Conservation (phyloP, 2,888 invertebrate species). For the Tuta absoluta region DNA sequence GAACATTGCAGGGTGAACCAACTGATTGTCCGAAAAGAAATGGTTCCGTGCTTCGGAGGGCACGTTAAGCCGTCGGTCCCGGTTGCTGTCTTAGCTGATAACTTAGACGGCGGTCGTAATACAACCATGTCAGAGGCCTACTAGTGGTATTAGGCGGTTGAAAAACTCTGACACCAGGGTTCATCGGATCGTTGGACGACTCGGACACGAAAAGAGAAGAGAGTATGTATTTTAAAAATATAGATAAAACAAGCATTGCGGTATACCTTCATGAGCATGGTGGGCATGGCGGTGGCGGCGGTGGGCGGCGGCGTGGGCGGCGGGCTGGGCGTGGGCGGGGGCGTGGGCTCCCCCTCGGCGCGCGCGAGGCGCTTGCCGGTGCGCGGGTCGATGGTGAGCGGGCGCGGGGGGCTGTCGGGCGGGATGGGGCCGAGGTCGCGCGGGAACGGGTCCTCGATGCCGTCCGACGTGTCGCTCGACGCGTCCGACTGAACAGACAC, state of each 20-base stretch:
- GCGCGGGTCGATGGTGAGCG: slow-evolving; percentile 84
- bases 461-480: slow-evolving; percentile 81
- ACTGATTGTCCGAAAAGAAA: too few relatives aligned
- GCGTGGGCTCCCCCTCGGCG: slow-evolving; percentile 83
- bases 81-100: too few relatives aligned
- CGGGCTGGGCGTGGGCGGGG: slow-evolving; percentile 78
- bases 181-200: background rate
- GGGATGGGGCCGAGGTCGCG: slow-evolving; percentile 71
- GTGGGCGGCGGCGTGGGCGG: slow-evolving; percentile 55
- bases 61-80: too few relatives aligned
- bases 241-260: too few relatives aligned
- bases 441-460: slow-evolving; percentile 84
- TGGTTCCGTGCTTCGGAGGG: too few relatives aligned
- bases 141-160: too few relatives aligned
- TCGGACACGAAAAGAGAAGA: background rate
- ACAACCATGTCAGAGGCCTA: too few relatives aligned
- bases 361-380: slow-evolving; percentile 74
- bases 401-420: slow-evolving; percentile 83
- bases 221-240: too few relatives aligned
- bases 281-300: slow-evolving; percentile 43
- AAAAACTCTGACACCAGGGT: too few relatives aligned
- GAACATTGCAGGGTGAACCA: too few relatives aligned
- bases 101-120: too few relatives aligned
- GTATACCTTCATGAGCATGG: slow-evolving; percentile 76
- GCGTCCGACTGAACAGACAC: slow-evolving; percentile 52